Evolutionary conservation across 2,113 vertebrate genomes (phyloP).

Genomic region (Phocoena sinus): DNA sequence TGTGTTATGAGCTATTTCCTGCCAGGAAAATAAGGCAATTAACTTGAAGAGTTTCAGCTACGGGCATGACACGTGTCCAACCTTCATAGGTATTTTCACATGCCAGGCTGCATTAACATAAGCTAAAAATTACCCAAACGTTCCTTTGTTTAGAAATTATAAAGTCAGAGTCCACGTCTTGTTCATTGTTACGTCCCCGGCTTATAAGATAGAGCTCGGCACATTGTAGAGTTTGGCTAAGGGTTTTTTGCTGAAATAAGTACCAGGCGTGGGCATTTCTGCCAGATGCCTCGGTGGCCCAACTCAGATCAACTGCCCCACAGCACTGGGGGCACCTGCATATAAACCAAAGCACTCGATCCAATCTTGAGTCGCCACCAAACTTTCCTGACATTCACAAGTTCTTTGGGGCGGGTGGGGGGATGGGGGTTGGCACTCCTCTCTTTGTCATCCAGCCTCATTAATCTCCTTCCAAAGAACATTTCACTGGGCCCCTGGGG

Average conservation of each 20-base stretch:
- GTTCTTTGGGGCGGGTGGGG: not conserved
- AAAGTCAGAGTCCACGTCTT: not conserved
- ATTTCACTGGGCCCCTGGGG: not conserved
- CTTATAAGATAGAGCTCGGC: not conserved
- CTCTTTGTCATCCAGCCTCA: not conserved
- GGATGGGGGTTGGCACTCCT: rapidly evolving
- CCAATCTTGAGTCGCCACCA: not conserved
- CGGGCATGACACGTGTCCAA: slow-evolving; percentile 61
- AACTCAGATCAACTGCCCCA: not conserved
- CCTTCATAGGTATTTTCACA: slow-evolving; percentile 57
- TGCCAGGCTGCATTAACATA: slow-evolving; percentile 53
- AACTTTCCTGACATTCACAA: not conserved
- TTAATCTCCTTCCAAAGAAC: not conserved
- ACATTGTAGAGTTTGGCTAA: not conserved
- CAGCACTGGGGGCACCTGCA: not conserved
- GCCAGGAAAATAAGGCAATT: slow-evolving; percentile 70
- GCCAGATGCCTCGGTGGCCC: not conserved
- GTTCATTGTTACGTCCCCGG: not conserved
- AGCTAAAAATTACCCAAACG: not conserved
- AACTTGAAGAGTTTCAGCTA: slow-evolving; percentile 65
- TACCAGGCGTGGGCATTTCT: not conserved
- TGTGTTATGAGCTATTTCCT: slow-evolving; percentile 68
- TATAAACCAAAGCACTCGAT: not conserved
- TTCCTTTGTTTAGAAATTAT: slow-evolving; percentile 25
- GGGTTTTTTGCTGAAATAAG: not conserved